Base-by-base conservation (phyloP, 2,797 vertebrate species). In the Poeciliopsis presidionis region DNA sequence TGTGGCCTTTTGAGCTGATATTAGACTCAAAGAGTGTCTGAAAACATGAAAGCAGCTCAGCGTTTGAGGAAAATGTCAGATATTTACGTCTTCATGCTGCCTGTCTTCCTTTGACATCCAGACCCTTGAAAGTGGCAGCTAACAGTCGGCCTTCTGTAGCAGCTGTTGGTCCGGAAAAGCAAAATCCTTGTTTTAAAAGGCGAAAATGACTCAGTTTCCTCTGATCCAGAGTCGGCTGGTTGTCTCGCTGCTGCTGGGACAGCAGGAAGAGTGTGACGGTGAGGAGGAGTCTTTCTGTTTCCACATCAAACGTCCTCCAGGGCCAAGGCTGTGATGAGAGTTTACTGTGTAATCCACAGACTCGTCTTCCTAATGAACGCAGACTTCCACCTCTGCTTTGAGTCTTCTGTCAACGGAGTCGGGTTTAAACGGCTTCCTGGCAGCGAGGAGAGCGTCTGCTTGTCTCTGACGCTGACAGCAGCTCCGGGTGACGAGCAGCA, bases 41-140 rank as follows among this genome's bases (percentile, higher is more conserved):
- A 88, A 89, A 84, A 90, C 87, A 90, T 91, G 65, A 93, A 93
- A 90, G 89, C 79, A 43, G 73, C 82, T 83, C 89, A 82, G 90
- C 90, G 87, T 91, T 93, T 92, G 79, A 71, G 53, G 80, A 49
- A 91, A 94, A 93, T 92, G 92, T 92, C 91, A 92, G 57, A 30
- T 45, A 76, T 82, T 80, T 74, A 33, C 18, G n/a, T 46, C 61
- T 16, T 55, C 59, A 71, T 65, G 22, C 67, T 16, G 39, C 14
- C 39, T 7, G 39, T 43, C 65, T 39, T 69, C 14, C 22, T 25
- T 69, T 69, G 39, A 69, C 65, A 43, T 43, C 39, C 65, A 41
- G 20, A 41, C 4, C 39, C 65, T 25, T 69, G 22, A 70, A 70
- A 70, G 67, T 45, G 39, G 41, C 36, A 36, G 36, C 11, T 67